phyloP scores from a whole-genome alignment of 2,113 vertebrate genomes.

The Lasiurus borealis region DNA sequence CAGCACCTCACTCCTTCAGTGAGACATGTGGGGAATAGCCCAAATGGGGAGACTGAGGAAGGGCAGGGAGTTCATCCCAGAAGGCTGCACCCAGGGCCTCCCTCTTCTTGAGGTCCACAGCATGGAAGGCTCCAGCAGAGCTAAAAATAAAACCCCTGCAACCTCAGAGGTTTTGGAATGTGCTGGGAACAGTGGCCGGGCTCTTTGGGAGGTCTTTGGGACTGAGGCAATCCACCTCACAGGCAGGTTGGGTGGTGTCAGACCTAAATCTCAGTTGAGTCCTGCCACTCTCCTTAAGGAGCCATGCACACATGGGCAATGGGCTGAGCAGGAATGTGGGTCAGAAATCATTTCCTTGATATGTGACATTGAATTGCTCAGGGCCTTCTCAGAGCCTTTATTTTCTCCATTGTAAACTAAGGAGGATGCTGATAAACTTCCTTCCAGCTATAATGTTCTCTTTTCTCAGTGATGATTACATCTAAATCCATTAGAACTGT shows the following conservation, averaged over 20 bases:
- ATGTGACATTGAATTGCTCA: background rate
- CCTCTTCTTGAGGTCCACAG: rapidly evolving
- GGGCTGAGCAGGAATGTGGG: background rate
- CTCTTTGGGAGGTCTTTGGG: background rate
- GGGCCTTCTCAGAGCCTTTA: background rate
- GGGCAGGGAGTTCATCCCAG: too few species aligned
- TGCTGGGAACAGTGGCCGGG: background rate
- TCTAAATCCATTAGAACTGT: background rate
- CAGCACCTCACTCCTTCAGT: background rate
- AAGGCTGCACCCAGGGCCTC: background rate
- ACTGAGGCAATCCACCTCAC: background rate
- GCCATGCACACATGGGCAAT: rapidly evolving
- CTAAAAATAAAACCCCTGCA: too few species aligned
- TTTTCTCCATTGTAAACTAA: background rate
- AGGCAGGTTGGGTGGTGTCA: background rate
- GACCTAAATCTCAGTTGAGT: background rate
- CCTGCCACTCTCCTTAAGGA: background rate
- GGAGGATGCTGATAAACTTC: background rate
- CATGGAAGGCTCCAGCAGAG: background rate
- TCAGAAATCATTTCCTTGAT: background rate
- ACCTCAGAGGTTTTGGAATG: background rate
- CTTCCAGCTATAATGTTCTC: background rate
- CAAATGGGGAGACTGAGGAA: background rate
- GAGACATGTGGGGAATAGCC: background rate
- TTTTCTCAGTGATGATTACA: background rate